Evolutionary conservation across 2,888 invertebrate genomes (phyloP).

Genomic region (Epistrophe eligans): DNA sequence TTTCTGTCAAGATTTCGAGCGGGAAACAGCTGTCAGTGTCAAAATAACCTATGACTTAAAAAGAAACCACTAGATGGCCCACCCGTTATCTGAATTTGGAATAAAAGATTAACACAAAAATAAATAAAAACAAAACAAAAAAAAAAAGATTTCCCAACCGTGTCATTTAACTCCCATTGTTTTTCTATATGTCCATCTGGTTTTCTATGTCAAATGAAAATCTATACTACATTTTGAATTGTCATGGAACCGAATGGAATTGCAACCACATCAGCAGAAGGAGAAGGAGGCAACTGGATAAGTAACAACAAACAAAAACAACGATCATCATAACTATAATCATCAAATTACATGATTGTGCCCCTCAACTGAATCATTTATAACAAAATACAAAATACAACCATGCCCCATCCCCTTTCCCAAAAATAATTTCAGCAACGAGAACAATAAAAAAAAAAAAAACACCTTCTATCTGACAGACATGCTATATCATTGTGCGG

Average conservation of each 20-base stretch:
- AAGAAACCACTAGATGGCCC: too few relatives aligned
- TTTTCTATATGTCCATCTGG: not conserved
- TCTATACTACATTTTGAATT: slow-evolving; percentile 35
- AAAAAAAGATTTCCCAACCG: not conserved
- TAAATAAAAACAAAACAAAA: not conserved
- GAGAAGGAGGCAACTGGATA: not conserved
- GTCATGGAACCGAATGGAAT: slow-evolving; percentile 47
- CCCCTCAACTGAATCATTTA: slow-evolving; percentile 54
- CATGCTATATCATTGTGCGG: slow-evolving; percentile 36
- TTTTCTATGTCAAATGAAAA: slow-evolving; percentile 29
- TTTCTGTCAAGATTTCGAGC: too few relatives aligned
- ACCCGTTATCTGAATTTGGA: slow-evolving; percentile 36
- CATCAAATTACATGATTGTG: slow-evolving; percentile 69
- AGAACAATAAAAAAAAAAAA: slow-evolving; percentile 3
- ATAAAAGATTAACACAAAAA: slow-evolving; percentile 25
- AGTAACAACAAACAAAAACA: slow-evolving; percentile 18
- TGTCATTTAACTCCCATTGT: slow-evolving; percentile 40
- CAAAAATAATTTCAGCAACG: not conserved
- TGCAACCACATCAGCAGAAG: slow-evolving; percentile 29
- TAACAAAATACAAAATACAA: not conserved
- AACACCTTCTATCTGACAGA: slow-evolving; percentile 26
- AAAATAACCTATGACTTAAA: too few relatives aligned
- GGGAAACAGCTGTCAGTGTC: too few relatives aligned
- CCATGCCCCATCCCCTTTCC: too few relatives aligned
- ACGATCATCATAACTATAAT: slow-evolving; percentile 66